Evolutionary conservation across 1,140 invertebrate genomes (phyloP), one percentile per base, ranked within the genome.

Genomic region (Drosophila lacteicornis): DNA sequence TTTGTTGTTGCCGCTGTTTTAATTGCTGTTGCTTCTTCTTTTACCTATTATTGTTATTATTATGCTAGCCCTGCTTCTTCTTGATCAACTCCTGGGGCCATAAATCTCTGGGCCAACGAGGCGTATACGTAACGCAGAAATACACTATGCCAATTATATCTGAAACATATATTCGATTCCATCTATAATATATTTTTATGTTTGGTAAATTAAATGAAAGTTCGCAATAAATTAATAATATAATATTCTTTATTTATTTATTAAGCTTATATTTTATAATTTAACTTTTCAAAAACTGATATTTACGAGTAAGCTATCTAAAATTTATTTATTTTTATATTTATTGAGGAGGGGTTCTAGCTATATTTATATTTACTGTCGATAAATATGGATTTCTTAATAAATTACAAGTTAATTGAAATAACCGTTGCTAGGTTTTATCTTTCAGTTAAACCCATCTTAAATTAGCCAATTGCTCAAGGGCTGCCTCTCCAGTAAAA

Each of bases 1-100:
- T 85, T 81, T 85, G 65, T 74, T 80, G 74, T 36, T 76, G 82
- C 49, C 63, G 56, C 46, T 68, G 43, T 80, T 85, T 81, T 81
- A 85, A 85, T 85, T 81, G 79, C 81, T 80, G 22, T 73, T 70
- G 49, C 76, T 79, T 66, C 47, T 71, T 40, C 43, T 74, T 59
- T 22, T 73, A 17, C 38, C 53, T 51, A 19, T 55, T 67, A 12
- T 59, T 67, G 33, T 56, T 69, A 15, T 59, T 67, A 33, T 56
- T 69, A 40, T 57, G 70, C 65, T 67, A 74, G 51, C 75, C 73
- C 61, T 61, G 65, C 74, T 65, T 61, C 69, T 69, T 55, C 40
- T 69, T 57, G 25, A 59, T 43, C 71, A 60, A 55, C 60, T 40
- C 19, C 40, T 42, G 22, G 25, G 30, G 49, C 19, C 33, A 47